Percentiles rank a stretch among this genome's conserved stretches.
These are phyloP conservation scores for Drosophila murphyi DNA, from an alignment of 1,140 invertebrate species.

Conservation along the genomic window DNA sequence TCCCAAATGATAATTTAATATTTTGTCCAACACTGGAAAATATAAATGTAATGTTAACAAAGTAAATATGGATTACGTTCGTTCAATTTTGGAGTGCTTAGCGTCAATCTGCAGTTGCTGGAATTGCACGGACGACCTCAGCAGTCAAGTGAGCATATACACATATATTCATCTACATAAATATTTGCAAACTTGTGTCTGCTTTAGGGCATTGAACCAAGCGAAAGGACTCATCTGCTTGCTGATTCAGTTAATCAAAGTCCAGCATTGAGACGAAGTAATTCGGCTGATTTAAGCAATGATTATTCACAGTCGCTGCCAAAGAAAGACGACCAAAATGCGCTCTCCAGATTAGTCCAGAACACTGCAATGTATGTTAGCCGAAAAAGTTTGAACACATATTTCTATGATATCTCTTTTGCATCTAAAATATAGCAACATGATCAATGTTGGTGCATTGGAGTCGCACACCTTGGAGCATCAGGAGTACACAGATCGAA, in stretches of 20 bases:
- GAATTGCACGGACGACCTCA: slow-evolving; percentile 85
- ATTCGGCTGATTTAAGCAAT: slow-evolving; percentile 88
- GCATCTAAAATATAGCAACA: slow-evolving; percentile 87
- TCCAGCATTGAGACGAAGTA: slow-evolving; percentile 87
- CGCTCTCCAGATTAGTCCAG: slow-evolving; percentile 93
- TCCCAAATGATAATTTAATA: not conserved
- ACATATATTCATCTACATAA: not conserved
- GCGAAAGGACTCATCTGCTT: slow-evolving; percentile 89
- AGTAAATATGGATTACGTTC: slow-evolving; percentile 71
- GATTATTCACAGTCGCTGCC: slow-evolving; percentile 88
- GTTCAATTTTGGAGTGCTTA: slow-evolving; percentile 74
- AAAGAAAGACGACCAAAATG: slow-evolving; percentile 95
- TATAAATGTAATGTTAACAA: slow-evolving; percentile 28
- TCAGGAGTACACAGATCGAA: slow-evolving; percentile 91
- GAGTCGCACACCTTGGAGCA: slow-evolving; percentile 91
- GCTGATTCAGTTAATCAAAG: slow-evolving; percentile 89
- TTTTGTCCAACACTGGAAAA: slow-evolving; percentile 26
- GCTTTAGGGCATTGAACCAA: slow-evolving; percentile 85
- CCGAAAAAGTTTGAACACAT: not conserved
- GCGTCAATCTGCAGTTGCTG: slow-evolving; percentile 75
- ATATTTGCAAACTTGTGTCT: not conserved
- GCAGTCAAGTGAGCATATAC: slow-evolving; percentile 84
- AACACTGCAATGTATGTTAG: slow-evolving; percentile 93
- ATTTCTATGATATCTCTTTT: not conserved
- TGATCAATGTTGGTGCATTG: slow-evolving; percentile 92